A percentile compares a stretch with the other conserved stretches of the same genome.
These are phyloP conservation scores for Hedya salicella DNA, from an alignment of 2,888 invertebrate genomes.

Conservation along the genomic window DNA sequence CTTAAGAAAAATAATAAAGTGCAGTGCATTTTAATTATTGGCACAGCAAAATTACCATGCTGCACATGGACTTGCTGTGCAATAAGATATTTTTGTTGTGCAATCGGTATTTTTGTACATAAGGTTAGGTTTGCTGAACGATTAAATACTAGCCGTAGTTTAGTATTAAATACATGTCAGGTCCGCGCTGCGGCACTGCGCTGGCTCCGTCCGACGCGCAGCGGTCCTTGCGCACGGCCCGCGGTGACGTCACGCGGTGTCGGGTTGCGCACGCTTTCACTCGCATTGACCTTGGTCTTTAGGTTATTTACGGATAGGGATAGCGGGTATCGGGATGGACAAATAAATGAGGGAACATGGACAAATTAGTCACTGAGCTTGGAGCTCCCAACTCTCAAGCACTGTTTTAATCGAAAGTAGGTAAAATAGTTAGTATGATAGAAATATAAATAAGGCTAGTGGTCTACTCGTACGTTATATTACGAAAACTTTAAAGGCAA, in stretches of 20 bases:
- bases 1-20: too few relatives aligned
- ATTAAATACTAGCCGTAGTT: too few relatives aligned
- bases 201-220: slow-evolving; percentile 52
- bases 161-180: too few relatives aligned
- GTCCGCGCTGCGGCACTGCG: too few relatives aligned
- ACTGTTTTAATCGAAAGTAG: neutral
- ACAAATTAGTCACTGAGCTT: neutral
- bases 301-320: slow-evolving; percentile 45
- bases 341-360: neutral
- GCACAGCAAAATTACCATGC: too few relatives aligned
- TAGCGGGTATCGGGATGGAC: slow-evolving; percentile 16
- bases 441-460: neutral
- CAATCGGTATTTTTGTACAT: too few relatives aligned
- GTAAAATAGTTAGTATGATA: neutral
- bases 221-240: slow-evolving; percentile 78
- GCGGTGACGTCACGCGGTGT: slow-evolving; percentile 78
- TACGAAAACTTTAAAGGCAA: too few relatives aligned
- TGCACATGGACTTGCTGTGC: too few relatives aligned
- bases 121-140: too few relatives aligned
- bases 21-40: too few relatives aligned
- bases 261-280: slow-evolving; percentile 67
- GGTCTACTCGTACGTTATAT: too few relatives aligned
- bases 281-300: slow-evolving; percentile 59
- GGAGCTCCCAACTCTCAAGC: neutral
- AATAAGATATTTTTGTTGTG: too few relatives aligned